Base-by-base conservation (phyloP, 2,797 vertebrate genomes). In the Neostethus bicornis region DNA sequence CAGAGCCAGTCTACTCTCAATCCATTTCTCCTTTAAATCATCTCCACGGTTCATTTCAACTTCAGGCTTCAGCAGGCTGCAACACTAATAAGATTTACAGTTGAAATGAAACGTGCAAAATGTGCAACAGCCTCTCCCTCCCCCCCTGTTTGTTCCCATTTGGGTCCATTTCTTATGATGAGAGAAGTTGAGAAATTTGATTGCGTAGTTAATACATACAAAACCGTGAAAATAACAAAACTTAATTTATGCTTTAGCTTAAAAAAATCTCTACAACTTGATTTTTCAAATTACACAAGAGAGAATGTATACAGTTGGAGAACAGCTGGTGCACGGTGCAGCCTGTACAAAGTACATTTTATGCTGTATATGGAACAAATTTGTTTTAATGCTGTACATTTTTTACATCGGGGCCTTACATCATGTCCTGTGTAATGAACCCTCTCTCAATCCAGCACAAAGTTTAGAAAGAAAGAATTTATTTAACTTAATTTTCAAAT, bases 91-190 rank as follows among this genome's bases (percentile, higher is more conserved):
- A 62, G 79, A 87, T 85, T 88, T 87, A 79, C 73, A 78, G 74
- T 75, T 87, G 72, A 85, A 88, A 81, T 84, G 78, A 82, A 87
- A 83, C 53, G 66, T 87, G 77, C 74, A 84, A 89, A 53, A 87
- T 85, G 58, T 75, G 65, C 74, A 61, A 56, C 53, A 70, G 62
- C 51, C 50, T 66, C 61, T 66, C 46, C n/a, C 70, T 56, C 42
- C 54, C 69, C 66, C 70, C 66, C 62, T 47, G 50, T 66, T 78
- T 70, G 56, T 28, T 79, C 57, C 68, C 37, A 32, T 61, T 66
- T 60, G 59, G 53, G 51, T 76, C 56, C 61, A 54, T 65, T 77
- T 78, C 80, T 78, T 83, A 75, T 61, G 68, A 42, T 47, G 11
- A 20, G 26, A 48, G 9, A 70, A 44, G 61, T 43, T 44, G 26